phyloP scores from a whole-genome alignment of 35 echinoderm and acorn worm species.

The Diadema setosum region DNA sequence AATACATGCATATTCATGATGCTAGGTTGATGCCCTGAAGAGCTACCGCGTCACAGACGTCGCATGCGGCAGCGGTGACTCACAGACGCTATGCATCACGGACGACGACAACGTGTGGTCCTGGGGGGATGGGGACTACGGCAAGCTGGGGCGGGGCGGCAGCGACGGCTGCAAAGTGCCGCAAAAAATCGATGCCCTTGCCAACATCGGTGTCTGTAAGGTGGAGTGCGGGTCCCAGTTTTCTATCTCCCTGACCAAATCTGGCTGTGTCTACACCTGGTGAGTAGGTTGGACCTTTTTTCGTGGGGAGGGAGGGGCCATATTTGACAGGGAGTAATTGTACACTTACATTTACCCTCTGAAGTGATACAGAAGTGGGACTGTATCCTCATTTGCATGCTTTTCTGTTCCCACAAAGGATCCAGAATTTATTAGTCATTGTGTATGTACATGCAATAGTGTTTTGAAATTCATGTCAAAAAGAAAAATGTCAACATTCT shows the following conservation, averaged over 20 bases:
- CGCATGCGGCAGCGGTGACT: constrained; percentile 93
- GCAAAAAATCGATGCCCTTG: constrained; percentile 79
- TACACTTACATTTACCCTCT: too few species aligned
- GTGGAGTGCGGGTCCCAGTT: constrained; percentile 99
- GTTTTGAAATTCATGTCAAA: too few species aligned
- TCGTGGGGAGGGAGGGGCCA: too few species aligned
- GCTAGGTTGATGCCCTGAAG: constrained; percentile 73
- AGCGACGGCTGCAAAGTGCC: constrained; percentile 96
- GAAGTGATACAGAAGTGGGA: too few species aligned
- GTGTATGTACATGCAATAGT: too few species aligned
- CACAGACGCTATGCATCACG: constrained; percentile 89
- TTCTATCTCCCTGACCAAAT: constrained; percentile 85
- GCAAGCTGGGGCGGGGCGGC: constrained; percentile 90
- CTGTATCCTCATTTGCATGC: too few species aligned
- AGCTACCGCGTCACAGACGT: constrained; percentile 85
- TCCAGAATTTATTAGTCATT: too few species aligned
- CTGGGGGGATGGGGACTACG: constrained; percentile 97
- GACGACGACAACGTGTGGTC: constrained; percentile 98
- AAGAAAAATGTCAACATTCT: too few species aligned
- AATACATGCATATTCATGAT: not conserved
- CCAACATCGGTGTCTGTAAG: constrained; percentile 75
- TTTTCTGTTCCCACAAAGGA: too few species aligned
- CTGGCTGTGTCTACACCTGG: constrained; percentile 93
- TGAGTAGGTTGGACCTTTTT: too few species aligned
- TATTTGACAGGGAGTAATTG: too few species aligned